phyloP scores from a whole-genome alignment of 2,797 vertebrate species.

The Prunella strophiata region DNA sequence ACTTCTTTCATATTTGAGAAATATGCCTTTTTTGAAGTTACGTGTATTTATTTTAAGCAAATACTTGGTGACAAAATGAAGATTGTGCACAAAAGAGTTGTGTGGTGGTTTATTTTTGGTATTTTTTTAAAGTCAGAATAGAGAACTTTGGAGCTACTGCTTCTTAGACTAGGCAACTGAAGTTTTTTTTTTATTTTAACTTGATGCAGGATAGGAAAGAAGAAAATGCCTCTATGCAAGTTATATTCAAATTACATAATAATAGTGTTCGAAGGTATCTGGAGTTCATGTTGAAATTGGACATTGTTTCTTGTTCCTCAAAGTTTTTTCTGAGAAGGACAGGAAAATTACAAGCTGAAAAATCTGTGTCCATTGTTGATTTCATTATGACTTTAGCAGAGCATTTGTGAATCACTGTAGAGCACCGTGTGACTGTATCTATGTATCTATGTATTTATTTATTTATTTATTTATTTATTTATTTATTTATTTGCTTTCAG shows the following conservation, averaged over 20 bases:
- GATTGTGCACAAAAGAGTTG: neutral
- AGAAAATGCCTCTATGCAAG: neutral
- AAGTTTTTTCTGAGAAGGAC: neutral
- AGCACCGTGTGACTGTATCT: neutral
- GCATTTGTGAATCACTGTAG: neutral
- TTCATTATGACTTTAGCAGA: neutral
- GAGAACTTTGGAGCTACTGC: neutral
- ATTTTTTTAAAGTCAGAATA: neutral
- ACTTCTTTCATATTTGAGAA: neutral
- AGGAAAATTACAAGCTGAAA: neutral
- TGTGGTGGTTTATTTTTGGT: neutral
- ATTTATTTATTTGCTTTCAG: constrained; percentile 12
- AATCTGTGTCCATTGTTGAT: neutral
- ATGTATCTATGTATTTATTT: no score
- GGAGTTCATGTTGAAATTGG: neutral
- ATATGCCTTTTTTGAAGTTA: neutral
- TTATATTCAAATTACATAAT: neutral
- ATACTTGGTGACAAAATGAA: neutral
- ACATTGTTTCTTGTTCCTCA: neutral
- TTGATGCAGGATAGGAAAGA: neutral
- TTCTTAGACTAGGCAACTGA: neutral
- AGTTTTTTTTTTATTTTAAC: neutral
- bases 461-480: neutral
- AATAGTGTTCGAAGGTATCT: neutral
- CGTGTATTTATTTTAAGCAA: neutral